phyloP scores from a whole-genome alignment of 2,113 vertebrate genomes.

The Tringa solitaria region DNA sequence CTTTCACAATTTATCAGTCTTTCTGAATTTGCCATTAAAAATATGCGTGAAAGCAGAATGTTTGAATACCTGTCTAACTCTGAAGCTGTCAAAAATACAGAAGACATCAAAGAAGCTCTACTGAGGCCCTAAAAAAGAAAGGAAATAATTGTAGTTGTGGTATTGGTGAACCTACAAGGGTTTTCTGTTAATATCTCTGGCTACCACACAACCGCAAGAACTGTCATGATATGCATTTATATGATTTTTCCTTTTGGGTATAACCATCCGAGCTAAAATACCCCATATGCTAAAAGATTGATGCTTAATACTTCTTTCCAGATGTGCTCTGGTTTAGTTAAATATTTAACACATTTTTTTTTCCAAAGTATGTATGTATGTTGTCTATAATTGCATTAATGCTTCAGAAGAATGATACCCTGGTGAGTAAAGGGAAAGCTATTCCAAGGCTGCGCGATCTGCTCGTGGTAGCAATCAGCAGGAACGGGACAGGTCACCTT shows the following conservation, averaged over 20 bases:
- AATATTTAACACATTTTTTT: conserved; percentile 52
- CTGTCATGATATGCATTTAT: neutral
- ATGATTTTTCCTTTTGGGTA: conserved; percentile 35
- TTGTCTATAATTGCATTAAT: neutral
- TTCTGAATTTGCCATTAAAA: neutral
- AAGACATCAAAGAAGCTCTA: conserved; percentile 17
- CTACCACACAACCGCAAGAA: conserved; percentile 52
- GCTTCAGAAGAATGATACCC: conserved; percentile 7
- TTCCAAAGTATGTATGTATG: neutral
- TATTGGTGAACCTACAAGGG: conserved; percentile 34
- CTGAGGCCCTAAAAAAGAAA: conserved; percentile 13
- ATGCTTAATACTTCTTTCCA: conserved; percentile 41
- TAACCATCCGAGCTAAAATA: conserved; percentile 19
- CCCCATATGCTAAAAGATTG: conserved; percentile 31
- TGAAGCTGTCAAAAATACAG: neutral
- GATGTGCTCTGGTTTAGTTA: conserved; percentile 42
- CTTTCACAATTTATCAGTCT: neutral
- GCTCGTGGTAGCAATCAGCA: neutral
- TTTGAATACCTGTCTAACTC: neutral
- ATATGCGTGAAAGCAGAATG: neutral
- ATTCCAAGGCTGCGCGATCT: neutral
- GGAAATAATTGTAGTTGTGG: conserved; percentile 45
- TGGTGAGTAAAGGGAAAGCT: neutral
- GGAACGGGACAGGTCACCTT: neutral
- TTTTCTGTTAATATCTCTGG: conserved; percentile 47